Evolutionary conservation across 2,797 vertebrate genomes (phyloP).

Genomic region (Prunella strophiata): DNA sequence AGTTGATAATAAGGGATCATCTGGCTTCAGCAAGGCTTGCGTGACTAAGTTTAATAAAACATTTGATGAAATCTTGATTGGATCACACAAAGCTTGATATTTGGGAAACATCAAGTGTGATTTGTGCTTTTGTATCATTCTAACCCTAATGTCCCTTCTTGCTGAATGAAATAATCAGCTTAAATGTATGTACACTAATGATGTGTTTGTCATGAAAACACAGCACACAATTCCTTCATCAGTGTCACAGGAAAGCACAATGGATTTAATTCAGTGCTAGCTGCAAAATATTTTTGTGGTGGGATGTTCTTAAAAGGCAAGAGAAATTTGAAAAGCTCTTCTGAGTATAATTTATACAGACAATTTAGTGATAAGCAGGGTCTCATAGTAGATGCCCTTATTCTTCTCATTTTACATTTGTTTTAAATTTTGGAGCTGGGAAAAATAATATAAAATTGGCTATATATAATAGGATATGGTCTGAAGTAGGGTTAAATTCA

Average conservation of each 20-base stretch:
- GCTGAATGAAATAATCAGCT: conserved; percentile 92
- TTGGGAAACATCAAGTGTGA: conserved; percentile 82
- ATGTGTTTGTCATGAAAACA: conserved; percentile 90
- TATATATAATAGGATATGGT: not conserved
- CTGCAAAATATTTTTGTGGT: conserved; percentile 72
- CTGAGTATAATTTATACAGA: conserved; percentile 52
- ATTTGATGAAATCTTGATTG: conserved; percentile 91
- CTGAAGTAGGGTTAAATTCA: not conserved
- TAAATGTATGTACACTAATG: conserved; percentile 87
- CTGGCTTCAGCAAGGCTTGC: conserved; percentile 79
- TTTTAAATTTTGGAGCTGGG: conserved; percentile 39
- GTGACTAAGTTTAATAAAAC: conserved; percentile 83
- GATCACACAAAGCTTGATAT: conserved; percentile 80
- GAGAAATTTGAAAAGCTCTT: conserved; percentile 58
- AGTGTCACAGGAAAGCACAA: conserved; percentile 68
- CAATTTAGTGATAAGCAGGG: not conserved
- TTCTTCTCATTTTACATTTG: conserved; percentile 23
- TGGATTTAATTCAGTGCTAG: conserved; percentile 70
- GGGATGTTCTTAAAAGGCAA: conserved; percentile 56
- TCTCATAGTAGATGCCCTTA: conserved; percentile 40
- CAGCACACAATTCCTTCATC: conserved; percentile 79
- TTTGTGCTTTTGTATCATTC: conserved; percentile 85
- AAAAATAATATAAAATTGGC: conserved; percentile 15
- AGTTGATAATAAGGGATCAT: conserved; percentile 88
- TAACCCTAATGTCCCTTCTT: conserved; percentile 79